Percentiles rank a stretch among this genome's conserved stretches.
Conservation (phyloP, 2,113 vertebrate genomes). For the Aix galericulata region DNA sequence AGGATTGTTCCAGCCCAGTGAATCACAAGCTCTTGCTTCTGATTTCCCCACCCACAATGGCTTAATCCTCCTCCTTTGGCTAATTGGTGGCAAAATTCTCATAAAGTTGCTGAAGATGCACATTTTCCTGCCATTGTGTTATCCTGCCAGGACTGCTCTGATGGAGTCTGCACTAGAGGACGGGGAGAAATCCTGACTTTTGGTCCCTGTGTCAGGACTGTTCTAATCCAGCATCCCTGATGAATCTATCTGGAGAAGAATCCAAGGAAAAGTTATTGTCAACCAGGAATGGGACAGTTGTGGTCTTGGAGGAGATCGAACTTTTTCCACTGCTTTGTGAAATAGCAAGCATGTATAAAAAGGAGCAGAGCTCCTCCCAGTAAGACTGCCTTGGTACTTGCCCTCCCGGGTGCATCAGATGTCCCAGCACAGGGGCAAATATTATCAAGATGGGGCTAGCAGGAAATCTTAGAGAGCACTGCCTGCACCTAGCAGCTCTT, state of each 20-base stretch:
- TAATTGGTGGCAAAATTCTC: not conserved
- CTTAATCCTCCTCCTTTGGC: not conserved
- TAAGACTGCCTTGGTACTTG: not conserved
- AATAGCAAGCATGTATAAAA: not conserved
- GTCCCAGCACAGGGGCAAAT: not conserved
- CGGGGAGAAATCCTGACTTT: not conserved
- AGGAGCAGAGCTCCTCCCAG: not conserved
- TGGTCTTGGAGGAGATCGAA: not conserved
- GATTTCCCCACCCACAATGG: not conserved
- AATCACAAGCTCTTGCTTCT: not conserved
- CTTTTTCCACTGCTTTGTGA: not conserved
- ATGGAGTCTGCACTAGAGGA: not conserved
- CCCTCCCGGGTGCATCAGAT: not conserved
- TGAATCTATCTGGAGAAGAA: not conserved
- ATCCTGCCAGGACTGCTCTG: not conserved
- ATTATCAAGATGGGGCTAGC: not conserved
- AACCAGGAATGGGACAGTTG: not conserved
- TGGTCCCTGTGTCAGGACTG: not conserved
- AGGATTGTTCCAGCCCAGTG: not conserved
- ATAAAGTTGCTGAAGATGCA: not conserved
- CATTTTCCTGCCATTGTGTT: not conserved
- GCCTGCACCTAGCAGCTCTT: not conserved
- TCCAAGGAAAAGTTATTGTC: not conserved
- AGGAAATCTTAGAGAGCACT: not conserved
- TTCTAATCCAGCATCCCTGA: not conserved